Evolutionary conservation across 1,140 invertebrate genomes (phyloP).

Genomic region (Drosophila melanica): DNA sequence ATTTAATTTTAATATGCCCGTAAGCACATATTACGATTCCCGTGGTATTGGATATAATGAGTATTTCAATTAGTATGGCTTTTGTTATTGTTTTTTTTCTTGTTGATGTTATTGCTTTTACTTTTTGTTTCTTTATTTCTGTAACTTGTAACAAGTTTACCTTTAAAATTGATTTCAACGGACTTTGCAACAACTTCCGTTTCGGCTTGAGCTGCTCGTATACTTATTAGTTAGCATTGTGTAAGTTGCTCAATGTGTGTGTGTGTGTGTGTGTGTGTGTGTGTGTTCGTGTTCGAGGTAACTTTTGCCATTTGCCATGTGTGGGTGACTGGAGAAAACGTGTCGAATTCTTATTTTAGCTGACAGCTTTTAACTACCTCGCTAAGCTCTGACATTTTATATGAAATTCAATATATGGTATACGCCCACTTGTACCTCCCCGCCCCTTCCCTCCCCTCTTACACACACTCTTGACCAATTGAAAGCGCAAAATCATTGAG

Average conservation of each 20-base stretch:
- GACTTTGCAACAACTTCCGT: conserved; percentile 77
- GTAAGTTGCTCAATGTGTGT: conserved; percentile 6
- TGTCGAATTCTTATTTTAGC: conserved; percentile 33
- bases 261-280: conserved; percentile 17
- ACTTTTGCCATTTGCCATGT: conserved; percentile 62
- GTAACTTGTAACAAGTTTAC: conserved; percentile 71
- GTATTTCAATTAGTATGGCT: conserved; percentile 73
- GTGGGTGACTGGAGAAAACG: conserved; percentile 19
- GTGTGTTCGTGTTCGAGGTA: conserved; percentile 15
- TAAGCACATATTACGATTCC: neutral
- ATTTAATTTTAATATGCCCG: neutral
- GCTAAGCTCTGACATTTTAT: conserved; percentile 25
- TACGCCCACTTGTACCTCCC: neutral
- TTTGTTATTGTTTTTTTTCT: conserved; percentile 26
- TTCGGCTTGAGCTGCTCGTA: conserved; percentile 63
- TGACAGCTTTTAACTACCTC: conserved; percentile 36
- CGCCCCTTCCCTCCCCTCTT: too few relatives aligned
- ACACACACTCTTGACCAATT: conserved; percentile 21
- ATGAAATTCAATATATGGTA: conserved; percentile 1
- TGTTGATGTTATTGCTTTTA: neutral
- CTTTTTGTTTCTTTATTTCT: conserved; percentile 18
- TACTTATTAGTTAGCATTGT: conserved; percentile 54
- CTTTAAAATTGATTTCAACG: conserved; percentile 79
- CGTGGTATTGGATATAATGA: conserved; percentile 51
- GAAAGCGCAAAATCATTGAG: conserved; percentile 65